A percentile compares a stretch with the other conserved stretches of the same genome.
Evolutionary conservation across 2,797 vertebrate species (phyloP).

Genomic region (Protosalanx chinensis): DNA sequence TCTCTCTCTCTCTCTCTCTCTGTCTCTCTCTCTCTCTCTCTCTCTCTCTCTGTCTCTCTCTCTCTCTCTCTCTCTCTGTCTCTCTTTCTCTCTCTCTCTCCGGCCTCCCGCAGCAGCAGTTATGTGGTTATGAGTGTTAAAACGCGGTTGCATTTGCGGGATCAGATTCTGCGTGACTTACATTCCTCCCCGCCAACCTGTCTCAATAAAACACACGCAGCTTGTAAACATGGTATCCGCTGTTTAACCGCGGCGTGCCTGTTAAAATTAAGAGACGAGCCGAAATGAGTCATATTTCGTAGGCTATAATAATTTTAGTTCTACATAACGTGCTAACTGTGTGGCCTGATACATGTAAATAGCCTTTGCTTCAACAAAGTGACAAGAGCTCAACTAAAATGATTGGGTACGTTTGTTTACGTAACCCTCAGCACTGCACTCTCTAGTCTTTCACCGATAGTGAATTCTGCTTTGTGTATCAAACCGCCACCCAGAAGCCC

Average conservation of each 20-base stretch:
- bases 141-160: constrained; percentile 54
- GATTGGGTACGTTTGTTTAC: constrained; percentile 48
- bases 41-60: not conserved
- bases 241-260: not conserved
- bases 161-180: constrained; percentile 56
- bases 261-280: not conserved
- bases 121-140: constrained; percentile 47
- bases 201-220: constrained; percentile 55
- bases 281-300: not conserved
- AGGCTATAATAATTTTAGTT: not conserved
- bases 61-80: not conserved
- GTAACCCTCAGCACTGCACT: constrained; percentile 23
- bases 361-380: not conserved
- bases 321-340: not conserved
- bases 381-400: constrained; percentile 36
- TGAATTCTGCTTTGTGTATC: constrained; percentile 50
- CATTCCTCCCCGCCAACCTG: constrained; percentile 61
- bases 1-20: not conserved
- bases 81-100: not conserved
- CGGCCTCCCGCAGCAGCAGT: constrained; percentile 15
- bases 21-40: too few species aligned
- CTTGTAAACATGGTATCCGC: constrained; percentile 45
- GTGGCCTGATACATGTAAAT: not conserved
- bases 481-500: constrained; percentile 28
- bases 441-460: constrained; percentile 39